Evolutionary conservation across 2,888 invertebrate genomes (phyloP).

Genomic region (Pachliopta kotzebuea): DNA sequence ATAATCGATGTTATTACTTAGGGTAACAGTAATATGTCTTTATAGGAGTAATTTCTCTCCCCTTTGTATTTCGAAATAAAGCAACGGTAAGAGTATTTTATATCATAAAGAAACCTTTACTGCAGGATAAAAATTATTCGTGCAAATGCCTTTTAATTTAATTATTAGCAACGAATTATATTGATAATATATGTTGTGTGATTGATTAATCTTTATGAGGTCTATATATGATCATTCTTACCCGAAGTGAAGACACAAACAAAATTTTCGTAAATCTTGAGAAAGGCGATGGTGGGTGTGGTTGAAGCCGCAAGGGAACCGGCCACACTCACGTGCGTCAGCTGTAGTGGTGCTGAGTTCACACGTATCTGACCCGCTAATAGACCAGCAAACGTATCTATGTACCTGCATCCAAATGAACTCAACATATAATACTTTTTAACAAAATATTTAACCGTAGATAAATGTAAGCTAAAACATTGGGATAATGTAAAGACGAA

Average conservation of each 20-base stretch:
- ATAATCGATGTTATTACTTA: too few species aligned
- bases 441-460: neutral
- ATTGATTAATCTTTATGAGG: neutral
- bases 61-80: too few species aligned
- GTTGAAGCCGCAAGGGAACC: conserved; percentile 90
- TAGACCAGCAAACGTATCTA: conserved; percentile 94
- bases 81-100: too few species aligned
- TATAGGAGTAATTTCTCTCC: too few species aligned
- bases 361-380: conserved; percentile 93
- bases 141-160: too few species aligned
- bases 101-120: too few species aligned
- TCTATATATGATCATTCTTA: conserved; percentile 42
- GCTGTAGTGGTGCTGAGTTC: conserved; percentile 91
- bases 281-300: conserved; percentile 85
- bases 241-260: conserved; percentile 94
- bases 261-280: conserved; percentile 95
- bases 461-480: neutral
- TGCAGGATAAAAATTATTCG: too few species aligned
- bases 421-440: conserved; percentile 17
- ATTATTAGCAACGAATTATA: too few species aligned
- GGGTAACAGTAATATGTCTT: too few species aligned
- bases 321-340: conserved; percentile 92
- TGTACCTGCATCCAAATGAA: conserved; percentile 83
- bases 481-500: too few species aligned
- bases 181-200: too few species aligned